phyloP scores from a whole-genome alignment of 2,888 invertebrate genomes.

The Buathra laborator region DNA sequence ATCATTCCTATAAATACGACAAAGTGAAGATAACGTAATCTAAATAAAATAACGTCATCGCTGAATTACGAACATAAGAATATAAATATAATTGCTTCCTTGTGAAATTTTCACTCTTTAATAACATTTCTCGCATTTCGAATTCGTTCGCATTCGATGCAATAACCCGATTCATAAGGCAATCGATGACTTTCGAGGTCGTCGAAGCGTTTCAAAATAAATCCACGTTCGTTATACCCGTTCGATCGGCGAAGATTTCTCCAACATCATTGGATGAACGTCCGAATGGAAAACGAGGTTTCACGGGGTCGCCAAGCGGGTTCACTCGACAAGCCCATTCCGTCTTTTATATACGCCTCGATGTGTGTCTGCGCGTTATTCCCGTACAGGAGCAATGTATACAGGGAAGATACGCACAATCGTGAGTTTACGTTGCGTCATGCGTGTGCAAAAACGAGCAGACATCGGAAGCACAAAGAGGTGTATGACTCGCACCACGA shows the following conservation, averaged over 20 bases:
- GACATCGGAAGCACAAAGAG: background rate
- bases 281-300: conserved; percentile 70
- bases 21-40: background rate
- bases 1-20: conserved; percentile 1
- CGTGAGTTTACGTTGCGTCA: background rate
- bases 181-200: conserved; percentile 31
- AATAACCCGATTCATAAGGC: background rate
- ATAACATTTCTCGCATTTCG: no score
- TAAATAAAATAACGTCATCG: background rate
- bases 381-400: background rate
- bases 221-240: conserved; percentile 24
- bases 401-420: background rate
- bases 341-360: background rate
- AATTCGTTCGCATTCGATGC: background rate
- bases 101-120: no score
- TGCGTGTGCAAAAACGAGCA: background rate
- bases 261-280: background rate
- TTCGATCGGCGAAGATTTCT: conserved; percentile 30
- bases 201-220: conserved; percentile 45
- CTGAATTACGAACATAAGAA: background rate
- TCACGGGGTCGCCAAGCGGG: background rate
- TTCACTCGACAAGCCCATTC: conserved; percentile 11
- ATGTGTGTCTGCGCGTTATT: background rate
- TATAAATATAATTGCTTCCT: no score
- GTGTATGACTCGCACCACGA: background rate